Percentiles rank a stretch among this genome's conserved stretches.
Conservation (phyloP, 2,888 invertebrate genomes). For the Poecilus cupreus region DNA sequence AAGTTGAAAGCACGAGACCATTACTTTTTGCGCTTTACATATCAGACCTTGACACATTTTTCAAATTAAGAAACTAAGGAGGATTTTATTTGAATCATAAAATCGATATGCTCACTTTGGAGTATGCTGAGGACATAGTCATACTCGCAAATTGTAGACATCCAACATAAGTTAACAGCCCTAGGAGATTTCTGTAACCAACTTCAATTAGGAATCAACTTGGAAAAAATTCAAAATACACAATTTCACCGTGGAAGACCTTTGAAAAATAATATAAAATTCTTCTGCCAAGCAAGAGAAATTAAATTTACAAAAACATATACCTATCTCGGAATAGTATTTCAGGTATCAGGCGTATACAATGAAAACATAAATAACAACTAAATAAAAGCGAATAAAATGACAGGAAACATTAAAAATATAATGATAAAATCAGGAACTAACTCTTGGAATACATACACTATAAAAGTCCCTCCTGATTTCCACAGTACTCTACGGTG, state of each 20-base stretch:
- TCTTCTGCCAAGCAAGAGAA: neutral
- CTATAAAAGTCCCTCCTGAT: neutral
- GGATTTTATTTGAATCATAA: neutral
- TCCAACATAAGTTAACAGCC: neutral
- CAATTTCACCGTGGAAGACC: neutral
- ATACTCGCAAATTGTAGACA: neutral
- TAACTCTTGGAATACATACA: neutral
- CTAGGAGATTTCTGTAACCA: neutral
- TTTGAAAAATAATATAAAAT: neutral
- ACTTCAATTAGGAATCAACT: neutral
- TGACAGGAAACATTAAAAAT: slow-evolving; percentile 11
- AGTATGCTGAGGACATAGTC: slow-evolving; percentile 20
- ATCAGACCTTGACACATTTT: neutral
- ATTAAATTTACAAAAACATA: neutral
- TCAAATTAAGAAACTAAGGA: neutral
- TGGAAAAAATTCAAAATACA: neutral
- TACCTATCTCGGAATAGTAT: slow-evolving; percentile 12
- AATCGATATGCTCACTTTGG: neutral
- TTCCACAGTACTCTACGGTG: neutral
- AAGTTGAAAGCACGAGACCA: slow-evolving; percentile 1
- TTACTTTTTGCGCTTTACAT: slow-evolving; percentile 14
- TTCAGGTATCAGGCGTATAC: neutral
- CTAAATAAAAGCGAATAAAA: neutral
- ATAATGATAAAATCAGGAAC: neutral
- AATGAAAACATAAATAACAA: neutral